Base-by-base conservation (phyloP, 2,888 invertebrate genomes). In the Minunthozetes semirufus region DNA sequence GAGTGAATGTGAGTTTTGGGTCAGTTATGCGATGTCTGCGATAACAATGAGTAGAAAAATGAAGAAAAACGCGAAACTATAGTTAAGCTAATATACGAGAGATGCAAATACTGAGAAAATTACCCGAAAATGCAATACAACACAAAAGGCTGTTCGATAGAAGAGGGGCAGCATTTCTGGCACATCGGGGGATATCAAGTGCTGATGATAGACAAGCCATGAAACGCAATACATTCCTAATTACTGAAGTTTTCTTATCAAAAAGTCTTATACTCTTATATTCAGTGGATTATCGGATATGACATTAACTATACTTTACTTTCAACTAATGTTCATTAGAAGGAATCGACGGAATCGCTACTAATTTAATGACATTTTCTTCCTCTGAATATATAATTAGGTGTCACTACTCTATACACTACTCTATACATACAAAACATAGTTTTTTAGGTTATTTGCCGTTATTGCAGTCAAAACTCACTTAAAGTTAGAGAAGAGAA, bases 381-480 rank as follows among this genome's bases (percentile, higher is more conserved):
- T 68, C 22, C 42, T 11, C 22, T 70, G 70, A 70, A 70, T 70
- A 48, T 70, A 70, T 70, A 48, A 70, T 70, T 70, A 70, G 22
- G 22, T 22, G 42, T 22, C 68, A 42, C 15, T 15, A 25, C 70
- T 25, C 25, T 48, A 42, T 25, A 48, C 68, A 42, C 15, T 15
- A 25, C 70, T 25, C 25, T 48, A 42, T 25, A 48, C 22, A 42
- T 15, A 42, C 15, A 19, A 68, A 9, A 68, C 13, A 19, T 1
- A 68, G n/a, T 68, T 68, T 68, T 42, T 27, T 9, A 2, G 13
- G 1, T 68, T 68, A 68, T 68, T 68, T 42, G 61, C 61, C 4
- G 19, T 17, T 13, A 61, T 68, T 42, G 61, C 61, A 3, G 19
- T 17, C 42, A 61, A 61, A 25, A 61, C 61, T 22, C 15, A 61